Evolutionary conservation across 35 echinoderm and acorn worm genomes (phyloP), one percentile per base, ranked within the genome.

Genomic region (Apostichopus japonicus): DNA sequence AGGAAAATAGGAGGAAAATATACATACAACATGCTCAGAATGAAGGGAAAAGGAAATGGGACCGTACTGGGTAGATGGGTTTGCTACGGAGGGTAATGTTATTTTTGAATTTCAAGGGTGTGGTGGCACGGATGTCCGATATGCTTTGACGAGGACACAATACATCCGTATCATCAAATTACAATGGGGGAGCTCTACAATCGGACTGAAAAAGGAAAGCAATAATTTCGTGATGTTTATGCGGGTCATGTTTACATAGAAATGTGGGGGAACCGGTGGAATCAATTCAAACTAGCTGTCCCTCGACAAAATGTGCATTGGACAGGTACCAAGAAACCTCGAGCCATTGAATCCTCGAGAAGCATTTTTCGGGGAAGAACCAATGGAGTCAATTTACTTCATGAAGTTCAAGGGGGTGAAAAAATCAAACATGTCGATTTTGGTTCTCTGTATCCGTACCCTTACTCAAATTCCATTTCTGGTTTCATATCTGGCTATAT

Each of bases 21-120:
- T 80, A 96, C 22, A 96, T 96, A 67, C 52, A 91, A 81, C 77
- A 96, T 87, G 95, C 95, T 7, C 10, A 72, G 5, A 96, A 96
- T 23, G 57, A 75, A 25, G 95, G 95, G 8, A 77, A 95, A 53
- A 80, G 54, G 14, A 78, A 25, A 82, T 82, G 79, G 79, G 79
- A 55, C 44, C 53, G 25, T 8, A n/a, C n/a, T n/a, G n/a, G n/a
- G n/a, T n/a, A n/a, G n/a, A n/a, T n/a, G n/a, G n/a, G n/a, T n/a
- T n/a, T n/a, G n/a, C n/a, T n/a, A n/a, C n/a, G n/a, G n/a, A n/a
- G n/a, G n/a, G n/a, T n/a, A n/a, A n/a, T n/a, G n/a, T n/a, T n/a
- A n/a, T n/a, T n/a, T n/a, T n/a, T n/a, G n/a, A n/a, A n/a, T n/a
- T n/a, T n/a, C n/a, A n/a, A n/a, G n/a, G n/a, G n/a, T n/a, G n/a